Percentiles rank a stretch among this genome's conserved stretches.
Conservation (phyloP, 2,888 invertebrate species). For the Tryphoninae sp. region DNA sequence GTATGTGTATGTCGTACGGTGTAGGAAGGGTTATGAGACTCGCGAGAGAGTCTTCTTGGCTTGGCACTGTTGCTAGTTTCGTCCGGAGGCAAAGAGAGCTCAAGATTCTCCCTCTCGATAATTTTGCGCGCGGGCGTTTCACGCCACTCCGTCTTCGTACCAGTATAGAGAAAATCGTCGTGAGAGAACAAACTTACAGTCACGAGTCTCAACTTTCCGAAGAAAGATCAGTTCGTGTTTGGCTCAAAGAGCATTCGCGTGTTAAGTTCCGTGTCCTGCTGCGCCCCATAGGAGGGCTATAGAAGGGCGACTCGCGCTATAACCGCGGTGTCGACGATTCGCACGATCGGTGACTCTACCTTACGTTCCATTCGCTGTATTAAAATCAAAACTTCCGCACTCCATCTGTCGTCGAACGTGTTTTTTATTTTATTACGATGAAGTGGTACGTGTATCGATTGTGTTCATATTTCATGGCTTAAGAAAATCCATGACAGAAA, state of each 20-base stretch:
- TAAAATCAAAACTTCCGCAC: not conserved
- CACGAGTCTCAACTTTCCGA: not conserved
- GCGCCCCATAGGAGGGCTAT: no score
- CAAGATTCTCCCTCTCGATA: conserved; percentile 27
- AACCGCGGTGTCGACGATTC: conserved; percentile 34
- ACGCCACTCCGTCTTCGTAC: not conserved
- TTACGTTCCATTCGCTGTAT: not conserved
- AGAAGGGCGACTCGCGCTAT: not conserved
- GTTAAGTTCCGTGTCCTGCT: not conserved
- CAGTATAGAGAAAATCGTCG: no score
- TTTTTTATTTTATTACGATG: conserved; percentile 24
- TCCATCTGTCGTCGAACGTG: not conserved
- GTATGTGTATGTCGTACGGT: not conserved
- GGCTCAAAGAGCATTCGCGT: not conserved
- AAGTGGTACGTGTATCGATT: conserved; percentile 59
- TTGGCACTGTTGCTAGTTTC: conserved; percentile 45
- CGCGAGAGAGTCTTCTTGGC: conserved; percentile 52
- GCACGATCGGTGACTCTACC: not conserved
- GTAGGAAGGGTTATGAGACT: conserved; percentile 43
- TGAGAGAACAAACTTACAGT: not conserved
- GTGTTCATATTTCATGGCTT: not conserved
- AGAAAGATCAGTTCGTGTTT: not conserved
- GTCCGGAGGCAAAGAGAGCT: conserved; percentile 44
- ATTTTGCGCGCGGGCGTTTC: not conserved
- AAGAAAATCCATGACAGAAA: not conserved